Evolutionary conservation across 37 sponge, comb jelly and placozoan genomes (phyloP), one percentile per base, ranked within the genome.

Genomic region (Crambe crambe): DNA sequence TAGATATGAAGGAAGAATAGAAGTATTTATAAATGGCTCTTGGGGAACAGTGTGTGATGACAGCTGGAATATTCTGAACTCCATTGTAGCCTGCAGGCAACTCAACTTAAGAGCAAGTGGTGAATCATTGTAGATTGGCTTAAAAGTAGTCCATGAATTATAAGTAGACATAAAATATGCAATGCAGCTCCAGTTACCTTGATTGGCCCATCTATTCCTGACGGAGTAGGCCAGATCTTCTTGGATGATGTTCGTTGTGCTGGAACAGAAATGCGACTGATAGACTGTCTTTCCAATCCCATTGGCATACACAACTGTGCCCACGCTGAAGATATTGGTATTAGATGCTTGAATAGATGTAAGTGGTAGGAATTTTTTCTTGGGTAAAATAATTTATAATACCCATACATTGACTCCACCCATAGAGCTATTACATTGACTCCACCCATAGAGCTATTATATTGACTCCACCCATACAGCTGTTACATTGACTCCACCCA

Each of bases 221-320:
- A 22, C 22, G 81, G 91, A 61, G 70, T 39, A 42, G 87, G 81
- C 1, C 42, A 60, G 15, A 80, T 86, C 30, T 63, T 37, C 68
- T 31, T 86, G 77, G 86, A 80, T 54, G 35, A 86, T 43, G 82
- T 90, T 15, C 27, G 22, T 63, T 90, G 91, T 42, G 56, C 20
- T 12, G 89, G 89, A 25, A 66, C 80, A 4, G 89, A 89, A 58
- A 10, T 10, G 0, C 37, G 87, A 8, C 62, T 86, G 56, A 42
- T 25, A n/a, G 44, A 77, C 68, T 88, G 89, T 57, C 73, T 57
- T 18, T 30, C 42, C 35, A 74, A 74, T 34, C 68, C 56, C 1
- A 1, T 32, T 25, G 84, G 75, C 2, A 20, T 47, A 18, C 84
- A 83, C 68, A 75, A 83, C 68, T 66, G 76, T 37, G 43, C 21